Conservation (phyloP, 2,113 vertebrate genomes). For the Podarcis cretensis region DNA sequence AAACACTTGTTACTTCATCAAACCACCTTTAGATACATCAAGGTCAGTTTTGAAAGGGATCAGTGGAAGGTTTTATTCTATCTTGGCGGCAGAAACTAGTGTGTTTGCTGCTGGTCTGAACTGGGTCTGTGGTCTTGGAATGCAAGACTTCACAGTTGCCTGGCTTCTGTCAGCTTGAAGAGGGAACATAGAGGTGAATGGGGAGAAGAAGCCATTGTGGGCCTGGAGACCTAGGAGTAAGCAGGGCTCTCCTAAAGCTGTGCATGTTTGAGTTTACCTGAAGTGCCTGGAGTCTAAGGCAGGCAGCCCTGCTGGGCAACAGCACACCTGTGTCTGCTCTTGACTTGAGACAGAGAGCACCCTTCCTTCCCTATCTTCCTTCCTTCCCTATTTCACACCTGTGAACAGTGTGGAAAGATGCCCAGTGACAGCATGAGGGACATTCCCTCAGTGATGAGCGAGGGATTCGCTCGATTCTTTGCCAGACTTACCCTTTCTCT, state of each 20-base stretch:
- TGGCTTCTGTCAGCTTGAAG: neutral
- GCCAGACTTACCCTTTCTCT: too few relatives aligned
- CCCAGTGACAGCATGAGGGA: neutral
- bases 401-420: neutral
- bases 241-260: too few relatives aligned
- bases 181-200: neutral
- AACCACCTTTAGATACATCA: neutral
- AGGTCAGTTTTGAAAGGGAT: conserved; percentile 3
- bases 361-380: neutral
- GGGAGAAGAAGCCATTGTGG: neutral
- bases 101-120: neutral
- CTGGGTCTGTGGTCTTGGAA: neutral
- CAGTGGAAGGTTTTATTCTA: neutral
- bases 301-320: too few relatives aligned
- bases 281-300: too few relatives aligned
- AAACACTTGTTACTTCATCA: neutral
- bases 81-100: neutral
- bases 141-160: neutral
- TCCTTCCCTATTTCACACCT: neutral
- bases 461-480: neutral
- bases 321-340: neutral
- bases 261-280: too few relatives aligned
- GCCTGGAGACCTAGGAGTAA: too few relatives aligned
- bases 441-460: neutral
- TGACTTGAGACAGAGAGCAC: neutral